Percentiles rank a stretch among this genome's conserved stretches.
phyloP scores from a whole-genome alignment of 2,888 invertebrate genomes.

The Sussaba pulchella region DNA sequence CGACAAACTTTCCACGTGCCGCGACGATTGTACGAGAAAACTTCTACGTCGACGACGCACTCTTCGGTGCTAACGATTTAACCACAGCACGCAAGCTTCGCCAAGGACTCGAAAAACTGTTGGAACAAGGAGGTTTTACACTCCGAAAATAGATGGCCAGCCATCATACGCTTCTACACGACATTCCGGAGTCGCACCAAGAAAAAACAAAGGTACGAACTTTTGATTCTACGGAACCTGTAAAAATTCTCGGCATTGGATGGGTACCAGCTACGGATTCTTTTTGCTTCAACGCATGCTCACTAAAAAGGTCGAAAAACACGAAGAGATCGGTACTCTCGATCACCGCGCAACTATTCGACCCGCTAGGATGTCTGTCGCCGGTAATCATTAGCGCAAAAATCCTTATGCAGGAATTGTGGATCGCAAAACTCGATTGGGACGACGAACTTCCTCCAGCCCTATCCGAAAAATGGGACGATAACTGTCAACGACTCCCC shows the following conservation, averaged over 20 bases:
- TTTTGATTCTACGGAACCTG: conserved; percentile 19
- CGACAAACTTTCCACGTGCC: conserved; percentile 59
- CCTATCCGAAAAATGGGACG: not conserved
- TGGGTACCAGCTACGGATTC: conserved; percentile 7
- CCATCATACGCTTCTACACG: not conserved
- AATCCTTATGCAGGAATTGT: not conserved
- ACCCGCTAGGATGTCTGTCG: not conserved
- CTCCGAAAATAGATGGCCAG: conserved; percentile 39
- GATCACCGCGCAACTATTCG: not conserved
- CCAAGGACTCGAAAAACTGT: conserved; percentile 50
- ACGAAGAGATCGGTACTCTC: conserved; percentile 4
- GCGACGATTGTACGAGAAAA: conserved; percentile 51
- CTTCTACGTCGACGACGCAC: conserved; percentile 74
- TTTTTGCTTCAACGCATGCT: not conserved
- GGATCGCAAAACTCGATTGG: too few relatives aligned
- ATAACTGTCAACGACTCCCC: not conserved
- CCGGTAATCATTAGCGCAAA: not conserved
- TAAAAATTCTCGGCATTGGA: conserved; percentile 35
- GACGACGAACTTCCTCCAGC: too few relatives aligned
- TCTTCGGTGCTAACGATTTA: conserved; percentile 63
- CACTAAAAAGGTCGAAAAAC: not conserved
- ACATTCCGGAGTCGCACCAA: conserved; percentile 8
- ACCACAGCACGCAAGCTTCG: conserved; percentile 60
- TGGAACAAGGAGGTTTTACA: conserved; percentile 38
- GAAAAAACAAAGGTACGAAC: conserved; percentile 9